Evolutionary conservation across 2,113 vertebrate species (phyloP), one percentile per base, ranked within the genome.

Genomic region (Nesoenas mayeri): DNA sequence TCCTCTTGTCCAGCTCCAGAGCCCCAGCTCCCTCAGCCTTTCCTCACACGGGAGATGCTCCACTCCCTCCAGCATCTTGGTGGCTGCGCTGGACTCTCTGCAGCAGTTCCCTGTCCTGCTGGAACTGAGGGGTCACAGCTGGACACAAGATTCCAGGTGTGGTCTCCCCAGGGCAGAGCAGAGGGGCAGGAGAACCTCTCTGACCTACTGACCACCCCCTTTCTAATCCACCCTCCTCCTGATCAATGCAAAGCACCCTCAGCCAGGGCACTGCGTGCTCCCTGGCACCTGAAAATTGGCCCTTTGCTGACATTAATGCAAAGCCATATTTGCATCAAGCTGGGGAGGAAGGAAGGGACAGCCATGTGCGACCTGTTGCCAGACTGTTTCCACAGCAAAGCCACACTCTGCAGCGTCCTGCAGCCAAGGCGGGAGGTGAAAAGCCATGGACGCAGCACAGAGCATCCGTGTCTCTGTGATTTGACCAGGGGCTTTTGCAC

Each of bases 381-480:
- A 60, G 20, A 36, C 36, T 54, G n/a, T 34, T 54, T 71, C 36
- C 34, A 13, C 10, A 42, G 29, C 53, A 60, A 83, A 84, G 58
- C 65, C 71, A 47, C 38, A 34, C 28, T 22, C 53, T 20, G 38
- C 53, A 58, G 47, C 2, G 1, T 60, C 25, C 53, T 17, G 21
- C n/a, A 61, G 66, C 25, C 40, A 53, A 48, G 58, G n/a, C 2
- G 21, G 44, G 10, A 44, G 19, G 32, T 72, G 11, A 7, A 72
- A 57, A 54, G 58, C 38, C 50, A 64, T 1, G 1, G 54, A n/a
- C 22, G 32, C 2, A 3, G 58, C 12, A 0, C n/a, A 72, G 44
- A 13, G 25, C 42, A 38, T 28, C 53, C 3, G 1, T 4, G 5
- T 16, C 65, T 40, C 72, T 5, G 4, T 20, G 38, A 54, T 34